These are phyloP conservation scores for Agonum fuliginosum DNA, from an alignment of 2,888 invertebrate genomes.

Conservation along the genomic window DNA sequence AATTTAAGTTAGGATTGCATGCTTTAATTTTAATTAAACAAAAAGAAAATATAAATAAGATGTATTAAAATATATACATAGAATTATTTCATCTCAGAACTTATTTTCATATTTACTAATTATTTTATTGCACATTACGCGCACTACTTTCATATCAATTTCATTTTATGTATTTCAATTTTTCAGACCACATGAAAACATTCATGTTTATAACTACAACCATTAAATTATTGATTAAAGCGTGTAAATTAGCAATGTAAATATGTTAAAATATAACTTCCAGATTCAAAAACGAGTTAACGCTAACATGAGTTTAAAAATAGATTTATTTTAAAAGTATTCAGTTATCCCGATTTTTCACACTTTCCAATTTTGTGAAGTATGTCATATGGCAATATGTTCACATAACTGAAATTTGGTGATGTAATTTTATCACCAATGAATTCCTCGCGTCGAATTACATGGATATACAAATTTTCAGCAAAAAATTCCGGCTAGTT, in stretches of 20 bases:
- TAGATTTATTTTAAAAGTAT: no score
- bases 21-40: slow-evolving; percentile 10
- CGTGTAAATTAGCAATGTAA: slow-evolving; percentile 1
- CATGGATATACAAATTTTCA: no score
- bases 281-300: no score
- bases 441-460: no score
- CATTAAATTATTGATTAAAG: background rate
- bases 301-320: no score
- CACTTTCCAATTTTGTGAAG: no score
- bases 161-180: background rate
- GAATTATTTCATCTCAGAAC: background rate
- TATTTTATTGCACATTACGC: slow-evolving; percentile 7
- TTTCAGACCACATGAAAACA: slow-evolving; percentile 3
- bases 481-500: no score
- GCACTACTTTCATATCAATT: no score
- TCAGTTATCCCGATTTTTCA: no score
- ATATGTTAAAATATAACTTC: slow-evolving; percentile 16
- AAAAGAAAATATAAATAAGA: slow-evolving; percentile 3
- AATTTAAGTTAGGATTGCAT: slow-evolving; percentile 12
- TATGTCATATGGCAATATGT: no score
- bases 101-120: background rate
- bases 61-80: background rate
- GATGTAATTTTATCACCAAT: no score
- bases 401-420: no score
- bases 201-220: background rate